These are phyloP conservation scores for Caenorhabditis wallacei DNA, from an alignment of 2,888 invertebrate species.

Conservation along the genomic window DNA sequence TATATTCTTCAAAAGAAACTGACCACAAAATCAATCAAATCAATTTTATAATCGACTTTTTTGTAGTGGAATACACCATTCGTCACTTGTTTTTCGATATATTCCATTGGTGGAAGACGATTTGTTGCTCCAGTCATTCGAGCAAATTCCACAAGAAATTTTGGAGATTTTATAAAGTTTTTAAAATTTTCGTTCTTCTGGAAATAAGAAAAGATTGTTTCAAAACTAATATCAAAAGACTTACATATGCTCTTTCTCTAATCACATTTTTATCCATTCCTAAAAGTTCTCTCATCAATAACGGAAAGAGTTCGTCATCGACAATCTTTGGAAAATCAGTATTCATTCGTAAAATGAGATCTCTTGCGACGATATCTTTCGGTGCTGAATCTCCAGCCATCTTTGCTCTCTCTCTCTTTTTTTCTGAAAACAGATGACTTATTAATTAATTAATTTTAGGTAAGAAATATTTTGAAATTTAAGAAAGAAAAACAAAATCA, in stretches of 20 bases:
- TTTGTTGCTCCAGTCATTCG: background rate
- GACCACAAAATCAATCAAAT: constrained; percentile 34
- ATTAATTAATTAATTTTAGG: too few species aligned
- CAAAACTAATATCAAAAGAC: background rate
- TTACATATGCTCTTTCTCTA: constrained; percentile 15
- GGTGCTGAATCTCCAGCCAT: constrained; percentile 16
- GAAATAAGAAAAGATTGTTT: background rate
- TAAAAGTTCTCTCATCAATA: background rate
- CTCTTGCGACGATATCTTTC: background rate
- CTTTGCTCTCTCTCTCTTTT: too few species aligned
- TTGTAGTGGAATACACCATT: background rate
- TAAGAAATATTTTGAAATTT: background rate
- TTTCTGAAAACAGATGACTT: too few species aligned
- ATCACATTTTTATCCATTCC: background rate
- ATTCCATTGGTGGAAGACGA: constrained; percentile 17
- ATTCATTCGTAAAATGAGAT: background rate
- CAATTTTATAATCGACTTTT: background rate
- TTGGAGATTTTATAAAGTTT: background rate
- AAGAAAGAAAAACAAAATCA: too few species aligned
- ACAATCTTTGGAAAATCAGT: constrained; percentile 1
- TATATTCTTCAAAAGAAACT: background rate
- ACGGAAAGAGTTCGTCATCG: background rate
- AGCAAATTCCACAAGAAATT: constrained; percentile 25
- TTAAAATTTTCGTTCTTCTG: constrained; percentile 23
- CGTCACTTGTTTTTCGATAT: background rate